phyloP scores from a whole-genome alignment of 2,113 vertebrate genomes.

The Scortum barcoo region DNA sequence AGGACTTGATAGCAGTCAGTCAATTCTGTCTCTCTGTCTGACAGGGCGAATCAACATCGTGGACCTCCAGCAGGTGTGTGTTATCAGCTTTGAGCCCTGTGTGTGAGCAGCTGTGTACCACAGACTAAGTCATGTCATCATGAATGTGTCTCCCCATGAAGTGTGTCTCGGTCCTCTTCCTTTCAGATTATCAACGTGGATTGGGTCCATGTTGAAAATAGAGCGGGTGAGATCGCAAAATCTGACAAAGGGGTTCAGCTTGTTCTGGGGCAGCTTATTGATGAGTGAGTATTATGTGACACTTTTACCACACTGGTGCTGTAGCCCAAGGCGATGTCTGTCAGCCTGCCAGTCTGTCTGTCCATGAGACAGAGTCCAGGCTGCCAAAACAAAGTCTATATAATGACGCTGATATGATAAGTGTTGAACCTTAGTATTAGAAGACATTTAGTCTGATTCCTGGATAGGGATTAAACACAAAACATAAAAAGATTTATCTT shows the following conservation, averaged over 20 bases:
- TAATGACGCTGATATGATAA: not conserved
- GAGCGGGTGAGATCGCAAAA: conserved; percentile 91
- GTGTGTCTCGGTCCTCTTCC: not conserved
- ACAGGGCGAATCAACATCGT: conserved; percentile 96
- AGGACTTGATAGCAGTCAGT: not conserved
- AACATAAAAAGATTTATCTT: not conserved
- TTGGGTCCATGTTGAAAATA: conserved; percentile 92
- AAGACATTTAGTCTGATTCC: not conserved
- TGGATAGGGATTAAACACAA: too few relatives aligned
- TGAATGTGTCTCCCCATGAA: fast-evolving
- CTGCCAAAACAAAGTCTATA: not conserved
- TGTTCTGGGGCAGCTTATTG: conserved; percentile 93
- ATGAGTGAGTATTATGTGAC: conserved; percentile 88
- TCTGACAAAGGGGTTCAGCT: conserved; percentile 90
- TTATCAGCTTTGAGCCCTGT: not conserved
- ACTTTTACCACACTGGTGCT: not conserved
- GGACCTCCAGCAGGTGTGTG: conserved; percentile 94
- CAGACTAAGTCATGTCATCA: not conserved
- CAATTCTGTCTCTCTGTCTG: conserved; percentile 61
- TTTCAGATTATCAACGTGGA: conserved; percentile 94
- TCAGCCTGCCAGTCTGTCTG: not conserved
- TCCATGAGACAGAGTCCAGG: not conserved
- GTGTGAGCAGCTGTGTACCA: not conserved
- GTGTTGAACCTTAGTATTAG: too few relatives aligned
- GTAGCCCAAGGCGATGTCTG: not conserved